Base-by-base conservation (phyloP, 2,888 invertebrate species). In the Nycteola revayana region DNA sequence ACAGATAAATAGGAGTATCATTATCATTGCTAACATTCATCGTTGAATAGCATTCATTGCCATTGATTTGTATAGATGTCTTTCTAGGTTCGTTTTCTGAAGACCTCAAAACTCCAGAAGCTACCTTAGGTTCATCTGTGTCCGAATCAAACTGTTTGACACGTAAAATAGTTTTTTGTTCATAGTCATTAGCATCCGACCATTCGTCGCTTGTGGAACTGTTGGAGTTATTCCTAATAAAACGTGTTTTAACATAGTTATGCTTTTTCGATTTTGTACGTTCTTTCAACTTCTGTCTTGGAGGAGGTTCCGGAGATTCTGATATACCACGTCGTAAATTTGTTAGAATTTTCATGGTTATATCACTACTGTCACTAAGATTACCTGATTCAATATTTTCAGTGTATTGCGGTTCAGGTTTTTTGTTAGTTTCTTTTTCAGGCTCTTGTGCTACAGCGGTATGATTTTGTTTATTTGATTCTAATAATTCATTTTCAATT, bases 11-110 rank as follows among this genome's bases (percentile, higher is more conserved):
- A 7, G 93, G 93, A 35, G 91, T 90, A 60, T 93, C 92, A 60
- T 90, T 90, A 60, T 93, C 92, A 60, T 90, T 92, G 54, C 90
- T 92, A 1, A 93, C 92, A 69, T 94, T 94, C 76, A 93, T 93
- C 9, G 94, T 94, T 27, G 93, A 93, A 64, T 94, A 95, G 78
- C 90, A 95, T 81, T 92, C 94, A 69, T 91, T 93, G 32, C 91
- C 93, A 67, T 88, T 94, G 63, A 94, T 94, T 88, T 93, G 87
- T 58, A 94, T 94, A 7, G 94, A 94, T 9, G 94, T 93, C 82
- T 91, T 91, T 56, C 90, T 85, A 7, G 84, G 77, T 43, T 89
- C 88, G 42, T 73, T 78, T 63, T 83, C 83, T 10, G 60, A 51
- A 23, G 66, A 61, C 32, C 74, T 69, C 39, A 66, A 52, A n/a